Conservation (phyloP, 2,113 vertebrate genomes). For the Maccullochella peelii region DNA sequence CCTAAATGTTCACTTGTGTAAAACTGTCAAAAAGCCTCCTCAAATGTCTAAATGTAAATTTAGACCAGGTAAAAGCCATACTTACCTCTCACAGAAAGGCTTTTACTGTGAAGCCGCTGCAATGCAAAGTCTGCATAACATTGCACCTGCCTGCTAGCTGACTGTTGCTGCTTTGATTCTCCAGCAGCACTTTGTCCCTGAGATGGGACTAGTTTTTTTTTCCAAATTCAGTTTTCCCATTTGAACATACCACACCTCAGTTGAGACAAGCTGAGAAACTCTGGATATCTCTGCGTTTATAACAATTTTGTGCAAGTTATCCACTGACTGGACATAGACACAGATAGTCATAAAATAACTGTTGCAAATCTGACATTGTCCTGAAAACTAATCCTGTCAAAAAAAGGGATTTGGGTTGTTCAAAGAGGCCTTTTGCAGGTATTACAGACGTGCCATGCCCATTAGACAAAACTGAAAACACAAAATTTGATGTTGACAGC, state of each 20-base stretch:
- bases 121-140: too few relatives aligned
- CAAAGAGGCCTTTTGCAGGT: constrained; percentile 27
- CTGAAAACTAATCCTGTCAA: constrained; percentile 50
- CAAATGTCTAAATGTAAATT: neutral
- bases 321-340: neutral
- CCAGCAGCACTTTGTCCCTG: neutral
- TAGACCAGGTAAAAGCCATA: neutral
- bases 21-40: neutral
- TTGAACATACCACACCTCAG: neutral
- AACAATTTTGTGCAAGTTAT: neutral
- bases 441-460: constrained; percentile 22
- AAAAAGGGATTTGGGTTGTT: constrained; percentile 40
- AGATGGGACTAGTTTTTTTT: neutral
- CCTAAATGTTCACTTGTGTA: neutral
- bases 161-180: neutral
- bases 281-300: too few relatives aligned
- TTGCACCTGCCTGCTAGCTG: neutral
- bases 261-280: neutral
- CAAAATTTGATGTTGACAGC: neutral
- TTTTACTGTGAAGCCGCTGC: constrained; percentile 6
- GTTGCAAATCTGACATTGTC: constrained; percentile 38
- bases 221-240: neutral
- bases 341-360: constrained; percentile 4
- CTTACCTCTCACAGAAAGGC: neutral
- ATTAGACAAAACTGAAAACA: constrained; percentile 8